These are phyloP conservation scores for Bos javanicus DNA, from an alignment of 2,113 vertebrate species.

Conservation along the genomic window DNA sequence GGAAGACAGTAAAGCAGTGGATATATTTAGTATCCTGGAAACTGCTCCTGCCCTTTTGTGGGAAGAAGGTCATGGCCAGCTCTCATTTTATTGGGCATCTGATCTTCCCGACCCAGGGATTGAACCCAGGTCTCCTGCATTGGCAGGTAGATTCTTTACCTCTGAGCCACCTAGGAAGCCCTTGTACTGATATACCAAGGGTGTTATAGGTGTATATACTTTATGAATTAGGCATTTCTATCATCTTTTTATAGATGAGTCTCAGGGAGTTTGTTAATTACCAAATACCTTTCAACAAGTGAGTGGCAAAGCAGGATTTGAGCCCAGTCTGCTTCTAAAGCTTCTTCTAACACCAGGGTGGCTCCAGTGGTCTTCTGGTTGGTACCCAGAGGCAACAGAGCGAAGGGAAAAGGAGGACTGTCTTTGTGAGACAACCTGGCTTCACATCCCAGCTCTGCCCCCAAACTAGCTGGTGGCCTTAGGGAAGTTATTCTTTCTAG, in stretches of 20 bases:
- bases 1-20: not conserved
- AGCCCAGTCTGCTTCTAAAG: not conserved
- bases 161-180: not conserved
- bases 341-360: not conserved
- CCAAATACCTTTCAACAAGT: not conserved
- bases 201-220: not conserved
- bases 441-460: not conserved
- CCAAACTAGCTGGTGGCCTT: not conserved
- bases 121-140: not conserved
- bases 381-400: not conserved
- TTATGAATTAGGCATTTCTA: not conserved
- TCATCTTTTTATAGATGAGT: not conserved
- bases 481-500: not conserved
- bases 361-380: not conserved
- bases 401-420: not conserved
- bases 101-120: not conserved
- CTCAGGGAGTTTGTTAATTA: not conserved
- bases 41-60: not conserved
- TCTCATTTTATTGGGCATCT: not conserved
- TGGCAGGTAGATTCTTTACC: not conserved
- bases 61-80: not conserved
- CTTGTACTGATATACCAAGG: not conserved
- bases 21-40: not conserved
- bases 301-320: slow-evolving; percentile 8
- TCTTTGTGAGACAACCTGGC: not conserved